Conservation (phyloP, 2,888 invertebrate genomes). For the Hoplodrina blanda region DNA sequence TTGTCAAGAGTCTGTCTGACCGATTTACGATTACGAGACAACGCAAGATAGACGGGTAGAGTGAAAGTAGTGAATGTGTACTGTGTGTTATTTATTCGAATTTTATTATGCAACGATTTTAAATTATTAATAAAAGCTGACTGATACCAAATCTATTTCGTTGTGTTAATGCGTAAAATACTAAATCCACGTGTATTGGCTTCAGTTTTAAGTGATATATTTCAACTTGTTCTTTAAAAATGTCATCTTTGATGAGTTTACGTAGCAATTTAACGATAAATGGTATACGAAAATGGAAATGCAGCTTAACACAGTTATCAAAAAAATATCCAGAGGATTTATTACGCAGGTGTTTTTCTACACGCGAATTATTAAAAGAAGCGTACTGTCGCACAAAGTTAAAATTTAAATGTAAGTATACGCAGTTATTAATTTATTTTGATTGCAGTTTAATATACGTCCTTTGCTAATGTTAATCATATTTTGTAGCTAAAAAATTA, state of each 20-base stretch:
- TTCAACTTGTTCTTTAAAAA: constrained; percentile 56
- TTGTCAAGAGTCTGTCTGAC: too few relatives aligned
- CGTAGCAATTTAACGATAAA: constrained; percentile 67
- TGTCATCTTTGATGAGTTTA: constrained; percentile 70
- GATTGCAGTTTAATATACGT: background rate
- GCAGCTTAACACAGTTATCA: constrained; percentile 69
- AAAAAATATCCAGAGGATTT: constrained; percentile 52
- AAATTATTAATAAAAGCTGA: constrained; percentile 34
- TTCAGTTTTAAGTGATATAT: constrained; percentile 40
- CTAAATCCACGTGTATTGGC: constrained; percentile 39
- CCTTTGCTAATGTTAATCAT: background rate
- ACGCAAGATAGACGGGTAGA: constrained; percentile 1
- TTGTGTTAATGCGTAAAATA: constrained; percentile 23
- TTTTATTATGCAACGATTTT: constrained; percentile 73
- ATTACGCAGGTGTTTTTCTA: constrained; percentile 75
- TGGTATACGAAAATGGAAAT: constrained; percentile 72
- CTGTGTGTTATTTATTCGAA: constrained; percentile 52
- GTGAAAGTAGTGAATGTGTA: constrained; percentile 5
- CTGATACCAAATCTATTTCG: constrained; percentile 28
- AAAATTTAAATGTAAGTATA: constrained; percentile 93
- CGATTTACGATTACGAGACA: background rate
- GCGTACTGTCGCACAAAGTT: constrained; percentile 92
- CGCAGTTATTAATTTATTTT: background rate
- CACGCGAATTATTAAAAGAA: constrained; percentile 87
- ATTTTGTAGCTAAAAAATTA: constrained; percentile 94